Conservation (phyloP, 2,797 vertebrate genomes). For the Pachyuromys duprasi region DNA sequence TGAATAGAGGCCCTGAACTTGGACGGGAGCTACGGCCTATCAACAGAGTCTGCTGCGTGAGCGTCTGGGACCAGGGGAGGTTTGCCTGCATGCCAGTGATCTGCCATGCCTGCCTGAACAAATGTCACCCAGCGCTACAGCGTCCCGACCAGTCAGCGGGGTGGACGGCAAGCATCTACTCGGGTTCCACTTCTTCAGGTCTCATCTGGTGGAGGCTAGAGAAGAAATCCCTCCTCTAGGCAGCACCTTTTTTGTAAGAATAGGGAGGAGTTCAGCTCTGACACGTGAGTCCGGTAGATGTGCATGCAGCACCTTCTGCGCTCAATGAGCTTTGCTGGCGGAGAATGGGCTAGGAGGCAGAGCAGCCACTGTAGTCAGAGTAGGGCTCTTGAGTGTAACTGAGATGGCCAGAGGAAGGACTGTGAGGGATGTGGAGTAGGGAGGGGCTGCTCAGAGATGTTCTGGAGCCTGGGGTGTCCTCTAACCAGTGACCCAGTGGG, state of each 20-base stretch:
- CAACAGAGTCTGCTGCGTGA: constrained; percentile 43
- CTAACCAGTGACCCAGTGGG: neutral
- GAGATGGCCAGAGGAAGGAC: neutral
- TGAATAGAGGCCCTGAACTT: neutral
- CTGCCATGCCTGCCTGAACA: neutral
- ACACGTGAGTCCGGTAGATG: rapidly evolving
- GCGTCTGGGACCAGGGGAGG: neutral
- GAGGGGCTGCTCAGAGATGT: neutral
- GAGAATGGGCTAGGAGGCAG: neutral
- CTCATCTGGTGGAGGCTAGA: neutral
- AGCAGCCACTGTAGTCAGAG: neutral
- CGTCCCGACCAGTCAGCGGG: neutral
- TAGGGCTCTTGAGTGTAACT: rapidly evolving
- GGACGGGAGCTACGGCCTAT: neutral
- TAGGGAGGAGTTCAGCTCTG: neutral
- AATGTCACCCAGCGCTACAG: neutral
- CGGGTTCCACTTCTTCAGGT: neutral
- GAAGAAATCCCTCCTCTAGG: neutral
- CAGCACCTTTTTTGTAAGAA: neutral
- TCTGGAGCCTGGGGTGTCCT: neutral
- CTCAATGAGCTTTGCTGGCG: neutral
- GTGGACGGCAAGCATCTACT: neutral
- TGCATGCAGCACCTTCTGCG: neutral
- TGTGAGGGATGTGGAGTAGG: neutral
- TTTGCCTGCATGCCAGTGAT: neutral